phyloP scores from a whole-genome alignment of 2,113 vertebrate genomes.

The Arvicanthis niloticus region DNA sequence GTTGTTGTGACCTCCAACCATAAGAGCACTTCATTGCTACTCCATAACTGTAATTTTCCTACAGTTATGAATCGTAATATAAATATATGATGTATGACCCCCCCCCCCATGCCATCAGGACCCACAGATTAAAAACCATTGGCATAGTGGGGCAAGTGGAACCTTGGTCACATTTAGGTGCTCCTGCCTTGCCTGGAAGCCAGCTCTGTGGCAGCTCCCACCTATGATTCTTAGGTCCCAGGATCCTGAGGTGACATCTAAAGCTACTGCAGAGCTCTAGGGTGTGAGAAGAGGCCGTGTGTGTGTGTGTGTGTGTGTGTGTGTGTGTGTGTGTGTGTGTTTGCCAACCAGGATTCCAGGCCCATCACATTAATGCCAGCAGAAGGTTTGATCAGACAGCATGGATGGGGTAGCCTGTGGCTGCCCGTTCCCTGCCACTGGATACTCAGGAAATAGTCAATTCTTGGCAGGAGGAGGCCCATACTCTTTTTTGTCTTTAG shows the following conservation, averaged over 20 bases:
- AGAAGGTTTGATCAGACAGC: not conserved
- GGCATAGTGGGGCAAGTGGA: too few relatives aligned
- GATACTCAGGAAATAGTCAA: not conserved
- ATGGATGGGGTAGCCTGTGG: not conserved
- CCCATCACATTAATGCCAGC: not conserved
- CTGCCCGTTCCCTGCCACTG: not conserved
- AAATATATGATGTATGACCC: not conserved
- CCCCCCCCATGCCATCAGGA: accelerated
- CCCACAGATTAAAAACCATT: not conserved
- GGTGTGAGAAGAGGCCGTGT: not conserved
- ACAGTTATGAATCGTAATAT: not conserved
- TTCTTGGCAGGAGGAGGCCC: not conserved
- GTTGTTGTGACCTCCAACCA: not conserved
- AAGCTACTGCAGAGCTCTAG: too few relatives aligned
- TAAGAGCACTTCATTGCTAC: not conserved
- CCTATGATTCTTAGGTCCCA: accelerated
- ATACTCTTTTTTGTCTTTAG: not conserved
- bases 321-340: too few relatives aligned
- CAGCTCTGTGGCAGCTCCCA: not conserved
- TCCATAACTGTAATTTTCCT: not conserved
- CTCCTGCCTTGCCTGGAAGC: not conserved
- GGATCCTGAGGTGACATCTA: not conserved
- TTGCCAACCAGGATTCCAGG: not conserved
- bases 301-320: too few relatives aligned
- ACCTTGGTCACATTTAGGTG: not conserved